Conservation (phyloP, 2,113 vertebrate genomes). For the Ceyx margarethae region DNA sequence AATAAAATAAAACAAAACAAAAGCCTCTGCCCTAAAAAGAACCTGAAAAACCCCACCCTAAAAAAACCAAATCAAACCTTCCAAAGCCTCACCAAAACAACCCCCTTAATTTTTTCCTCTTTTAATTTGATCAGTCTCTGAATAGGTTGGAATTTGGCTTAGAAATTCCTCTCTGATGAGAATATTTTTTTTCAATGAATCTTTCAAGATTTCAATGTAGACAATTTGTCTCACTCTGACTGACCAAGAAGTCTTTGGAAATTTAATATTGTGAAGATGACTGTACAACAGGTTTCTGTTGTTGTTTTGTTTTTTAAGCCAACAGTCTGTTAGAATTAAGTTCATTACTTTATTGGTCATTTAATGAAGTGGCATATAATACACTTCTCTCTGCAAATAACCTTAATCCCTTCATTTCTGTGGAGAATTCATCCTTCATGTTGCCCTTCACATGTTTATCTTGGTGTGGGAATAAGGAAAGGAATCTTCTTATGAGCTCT, state of each 20-base stretch:
- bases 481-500: neutral
- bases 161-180: neutral
- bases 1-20: too few relatives aligned
- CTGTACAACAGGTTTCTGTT: neutral
- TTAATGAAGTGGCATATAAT: neutral
- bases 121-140: neutral
- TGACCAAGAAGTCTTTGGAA: neutral
- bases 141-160: neutral
- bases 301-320: neutral
- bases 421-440: neutral
- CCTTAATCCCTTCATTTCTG: neutral
- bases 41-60: neutral
- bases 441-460: neutral
- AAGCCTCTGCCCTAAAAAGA: neutral
- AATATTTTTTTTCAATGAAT: neutral
- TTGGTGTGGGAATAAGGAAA: neutral
- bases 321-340: neutral
- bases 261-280: neutral
- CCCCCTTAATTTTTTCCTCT: rapidly evolving
- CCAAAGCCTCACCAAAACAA: too few relatives aligned
- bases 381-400: neutral
- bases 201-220: neutral
- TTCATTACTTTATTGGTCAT: neutral
- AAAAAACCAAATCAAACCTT: too few relatives aligned
- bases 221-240: neutral